These are phyloP conservation scores for Drosophila sulfurigaster DNA, from an alignment of 1,140 invertebrate species.

Conservation along the genomic window DNA sequence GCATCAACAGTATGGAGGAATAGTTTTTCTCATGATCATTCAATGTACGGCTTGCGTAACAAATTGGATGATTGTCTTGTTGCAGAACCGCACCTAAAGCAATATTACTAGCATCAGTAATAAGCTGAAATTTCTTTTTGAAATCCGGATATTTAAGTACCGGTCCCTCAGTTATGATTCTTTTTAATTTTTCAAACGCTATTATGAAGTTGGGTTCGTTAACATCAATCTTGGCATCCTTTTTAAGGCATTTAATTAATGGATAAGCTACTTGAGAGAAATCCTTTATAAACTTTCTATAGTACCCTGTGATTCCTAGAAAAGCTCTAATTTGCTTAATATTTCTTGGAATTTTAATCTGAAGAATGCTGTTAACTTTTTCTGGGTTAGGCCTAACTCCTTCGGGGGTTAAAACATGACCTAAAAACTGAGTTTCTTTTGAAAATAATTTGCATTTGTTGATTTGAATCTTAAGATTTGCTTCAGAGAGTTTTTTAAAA, in stretches of 20 bases:
- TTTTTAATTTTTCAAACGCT: constrained; percentile 70
- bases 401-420: constrained; percentile 64
- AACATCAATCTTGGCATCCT: constrained; percentile 39
- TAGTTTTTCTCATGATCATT: constrained; percentile 80
- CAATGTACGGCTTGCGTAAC: constrained; percentile 83
- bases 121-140: constrained; percentile 38
- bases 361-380: constrained; percentile 48
- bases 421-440: constrained; percentile 70
- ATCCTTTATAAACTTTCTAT: constrained; percentile 13
- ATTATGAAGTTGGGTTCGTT: constrained; percentile 44
- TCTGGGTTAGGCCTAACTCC: constrained; percentile 49
- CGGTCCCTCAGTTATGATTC: constrained; percentile 43
- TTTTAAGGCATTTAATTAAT: constrained; percentile 40
- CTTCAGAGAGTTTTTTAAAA: constrained; percentile 71
- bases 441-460: constrained; percentile 73
- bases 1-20: constrained; percentile 67
- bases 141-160: constrained; percentile 49
- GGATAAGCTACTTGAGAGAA: constrained; percentile 54
- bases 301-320: no score
- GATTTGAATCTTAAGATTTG: constrained; percentile 62
- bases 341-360: constrained; percentile 54
- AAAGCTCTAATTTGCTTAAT: constrained; percentile 2
- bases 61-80: constrained; percentile 70
- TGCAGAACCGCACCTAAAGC: constrained; percentile 42
- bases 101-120: constrained; percentile 36